phyloP scores from a whole-genome alignment of 1,140 invertebrate species.

The Drosophila novamexicana region DNA sequence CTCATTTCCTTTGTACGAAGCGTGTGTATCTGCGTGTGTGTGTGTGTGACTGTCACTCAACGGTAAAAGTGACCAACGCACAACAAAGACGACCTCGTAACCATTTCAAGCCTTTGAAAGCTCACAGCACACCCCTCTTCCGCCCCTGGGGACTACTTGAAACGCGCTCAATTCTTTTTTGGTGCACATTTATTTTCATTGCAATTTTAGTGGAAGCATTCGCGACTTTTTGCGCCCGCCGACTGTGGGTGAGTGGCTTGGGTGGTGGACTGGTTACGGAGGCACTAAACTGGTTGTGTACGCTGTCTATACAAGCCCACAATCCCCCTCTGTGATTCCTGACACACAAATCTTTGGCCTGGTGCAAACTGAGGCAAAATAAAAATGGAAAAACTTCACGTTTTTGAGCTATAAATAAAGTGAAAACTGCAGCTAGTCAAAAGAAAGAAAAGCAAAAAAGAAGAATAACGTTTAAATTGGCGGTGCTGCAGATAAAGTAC shows the following conservation, averaged over 20 bases:
- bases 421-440: conserved; percentile 59
- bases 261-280: conserved; percentile 63
- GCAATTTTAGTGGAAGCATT: conserved; percentile 50
- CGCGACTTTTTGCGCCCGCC: conserved; percentile 25
- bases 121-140: conserved; percentile 1
- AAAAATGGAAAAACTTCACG: conserved; percentile 58
- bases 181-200: conserved; percentile 62
- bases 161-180: conserved; percentile 63
- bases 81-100: conserved; percentile 71
- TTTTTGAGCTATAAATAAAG: conserved; percentile 75
- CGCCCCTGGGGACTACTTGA: conserved; percentile 53
- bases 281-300: conserved; percentile 70
- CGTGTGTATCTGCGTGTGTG: conserved; percentile 11
- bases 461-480: background rate
- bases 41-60: conserved; percentile 53
- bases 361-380: conserved; percentile 62
- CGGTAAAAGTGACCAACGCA: conserved; percentile 52
- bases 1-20: conserved; percentile 65
- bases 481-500: background rate
- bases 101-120: conserved; percentile 66
- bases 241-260: conserved; percentile 41
- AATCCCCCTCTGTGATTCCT: background rate
- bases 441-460: conserved; percentile 21
- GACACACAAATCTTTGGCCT: conserved; percentile 58
- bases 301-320: background rate